Evolutionary conservation across 1,140 invertebrate species (phyloP).

Genomic region (Scaptomyza hsui): DNA sequence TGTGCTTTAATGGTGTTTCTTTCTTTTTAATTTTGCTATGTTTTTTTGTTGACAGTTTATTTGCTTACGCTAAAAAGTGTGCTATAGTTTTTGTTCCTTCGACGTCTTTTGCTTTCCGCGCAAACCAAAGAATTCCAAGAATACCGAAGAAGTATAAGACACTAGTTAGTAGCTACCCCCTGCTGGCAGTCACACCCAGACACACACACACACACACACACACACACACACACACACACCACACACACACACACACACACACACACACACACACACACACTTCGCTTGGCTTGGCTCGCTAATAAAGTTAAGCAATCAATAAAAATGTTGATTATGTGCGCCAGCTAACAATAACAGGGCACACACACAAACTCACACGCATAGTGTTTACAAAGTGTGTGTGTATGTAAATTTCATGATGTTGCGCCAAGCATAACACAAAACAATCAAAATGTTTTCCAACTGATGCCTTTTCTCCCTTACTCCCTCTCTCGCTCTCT

Average conservation of each 20-base stretch:
- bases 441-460: conserved; percentile 43
- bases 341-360: conserved; percentile 15
- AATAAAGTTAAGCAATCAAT: conserved; percentile 55
- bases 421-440: conserved; percentile 27
- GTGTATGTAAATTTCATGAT: conserved; percentile 41
- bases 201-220: conserved; percentile 12
- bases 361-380: not conserved
- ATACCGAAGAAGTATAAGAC: not conserved
- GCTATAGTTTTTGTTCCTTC: conserved; percentile 26
- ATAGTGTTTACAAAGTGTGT: not conserved
- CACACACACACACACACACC: conserved; percentile 14
- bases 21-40: not conserved
- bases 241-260: conserved; percentile 4
- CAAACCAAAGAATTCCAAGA: conserved; percentile 3
- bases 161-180: too few species aligned
- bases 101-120: not conserved
- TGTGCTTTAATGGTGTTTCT: not conserved
- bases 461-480: conserved; percentile 18
- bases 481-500: not conserved
- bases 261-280: conserved; percentile 13
- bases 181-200: conserved; percentile 33
- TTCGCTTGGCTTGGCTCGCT: conserved; percentile 27
- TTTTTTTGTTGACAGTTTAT: not conserved
- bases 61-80: conserved; percentile 10
- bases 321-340: conserved; percentile 48